Evolutionary conservation across 2,113 vertebrate species (phyloP).

Genomic region (Bos javanicus): DNA sequence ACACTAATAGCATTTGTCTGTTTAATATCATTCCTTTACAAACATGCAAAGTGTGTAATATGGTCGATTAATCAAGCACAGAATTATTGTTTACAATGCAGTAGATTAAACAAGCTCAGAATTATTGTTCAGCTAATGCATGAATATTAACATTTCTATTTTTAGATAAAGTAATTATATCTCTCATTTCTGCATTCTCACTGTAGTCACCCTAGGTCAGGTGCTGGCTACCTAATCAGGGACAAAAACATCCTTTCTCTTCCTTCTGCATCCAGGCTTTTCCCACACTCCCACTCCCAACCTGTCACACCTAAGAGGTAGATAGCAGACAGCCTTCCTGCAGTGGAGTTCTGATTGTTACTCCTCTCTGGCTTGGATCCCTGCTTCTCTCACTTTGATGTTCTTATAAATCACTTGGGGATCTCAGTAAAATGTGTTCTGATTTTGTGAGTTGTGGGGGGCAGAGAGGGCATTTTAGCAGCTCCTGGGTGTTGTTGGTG

Average conservation of each 20-base stretch:
- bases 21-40: neutral
- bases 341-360: neutral
- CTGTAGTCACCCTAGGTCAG: neutral
- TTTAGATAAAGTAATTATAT: neutral
- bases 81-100: neutral
- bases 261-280: neutral
- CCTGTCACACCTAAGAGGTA: neutral
- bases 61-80: neutral
- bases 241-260: neutral
- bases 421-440: neutral
- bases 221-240: neutral
- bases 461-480: neutral
- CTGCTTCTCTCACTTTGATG: neutral
- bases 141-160: neutral
- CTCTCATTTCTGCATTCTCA: neutral
- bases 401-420: neutral
- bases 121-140: neutral
- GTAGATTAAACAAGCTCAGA: neutral
- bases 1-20: neutral
- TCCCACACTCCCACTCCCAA: accelerated
- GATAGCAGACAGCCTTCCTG: neutral
- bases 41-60: neutral
- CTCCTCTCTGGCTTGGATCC: neutral
- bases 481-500: neutral
- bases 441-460: neutral